Percentiles rank a stretch among this genome's conserved stretches.
Evolutionary conservation across 2,797 vertebrate species (phyloP).

Genomic region (Chiloscyllium punctatum): DNA sequence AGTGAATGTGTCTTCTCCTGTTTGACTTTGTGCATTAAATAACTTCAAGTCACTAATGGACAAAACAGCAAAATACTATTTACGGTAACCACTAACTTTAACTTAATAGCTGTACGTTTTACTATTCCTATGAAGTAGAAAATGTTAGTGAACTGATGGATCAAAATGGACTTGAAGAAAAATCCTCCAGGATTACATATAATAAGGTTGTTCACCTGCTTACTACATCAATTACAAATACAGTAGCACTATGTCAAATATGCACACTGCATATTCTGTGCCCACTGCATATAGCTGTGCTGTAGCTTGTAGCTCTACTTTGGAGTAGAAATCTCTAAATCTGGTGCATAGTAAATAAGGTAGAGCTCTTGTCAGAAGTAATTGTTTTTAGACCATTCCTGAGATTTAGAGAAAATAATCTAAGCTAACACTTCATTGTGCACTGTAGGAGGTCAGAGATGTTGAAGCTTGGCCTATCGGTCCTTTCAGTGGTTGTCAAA

Average conservation of each 20-base stretch:
- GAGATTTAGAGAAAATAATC: neutral
- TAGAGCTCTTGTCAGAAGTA: neutral
- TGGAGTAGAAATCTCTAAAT: neutral
- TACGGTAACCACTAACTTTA: neutral
- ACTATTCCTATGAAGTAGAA: neutral
- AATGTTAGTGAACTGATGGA: neutral
- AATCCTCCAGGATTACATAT: neutral
- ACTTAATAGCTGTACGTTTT: neutral
- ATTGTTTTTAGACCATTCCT: neutral
- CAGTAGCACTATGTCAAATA: neutral
- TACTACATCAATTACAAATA: neutral
- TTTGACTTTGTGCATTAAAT: neutral
- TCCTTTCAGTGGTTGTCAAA: neutral
- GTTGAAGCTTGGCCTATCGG: neutral
- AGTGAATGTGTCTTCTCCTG: conserved; percentile 1
- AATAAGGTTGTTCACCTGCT: neutral
- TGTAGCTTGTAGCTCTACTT: neutral
- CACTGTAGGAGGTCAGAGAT: neutral
- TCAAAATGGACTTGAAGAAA: neutral
- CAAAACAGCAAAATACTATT: neutral
- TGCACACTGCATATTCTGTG: neutral
- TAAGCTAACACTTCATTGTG: neutral
- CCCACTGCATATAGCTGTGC: neutral
- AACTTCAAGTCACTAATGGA: neutral
- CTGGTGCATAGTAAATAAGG: neutral